Conservation (phyloP, 2,797 vertebrate species). For the Trachurus trachurus region DNA sequence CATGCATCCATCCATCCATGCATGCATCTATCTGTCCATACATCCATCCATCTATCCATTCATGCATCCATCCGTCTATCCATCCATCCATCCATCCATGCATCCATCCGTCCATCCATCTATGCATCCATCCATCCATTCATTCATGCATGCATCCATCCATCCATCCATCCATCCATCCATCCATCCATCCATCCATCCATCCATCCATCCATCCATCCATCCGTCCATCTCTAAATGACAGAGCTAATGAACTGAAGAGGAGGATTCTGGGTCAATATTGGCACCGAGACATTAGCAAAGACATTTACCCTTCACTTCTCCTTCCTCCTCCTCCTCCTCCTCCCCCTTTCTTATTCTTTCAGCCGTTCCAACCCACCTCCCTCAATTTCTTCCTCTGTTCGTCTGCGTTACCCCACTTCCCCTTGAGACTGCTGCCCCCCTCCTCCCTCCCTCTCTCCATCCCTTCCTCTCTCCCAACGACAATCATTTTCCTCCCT, state of each 20-base stretch:
- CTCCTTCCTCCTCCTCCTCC: constrained; percentile 47
- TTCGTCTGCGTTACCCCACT: constrained; percentile 1
- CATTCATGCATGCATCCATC: constrained; percentile 11
- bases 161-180: too few relatives aligned
- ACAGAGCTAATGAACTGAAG: constrained; percentile 60
- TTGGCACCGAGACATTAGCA: constrained; percentile 54
- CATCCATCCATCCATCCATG: too few relatives aligned
- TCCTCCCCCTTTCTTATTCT: constrained; percentile 30
- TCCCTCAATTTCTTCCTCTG: constrained; percentile 51
- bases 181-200: not conserved
- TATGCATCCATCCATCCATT: not conserved
- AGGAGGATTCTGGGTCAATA: constrained; percentile 57
- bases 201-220: constrained; percentile 11
- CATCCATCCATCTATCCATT: too few relatives aligned
- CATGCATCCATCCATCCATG: too few relatives aligned
- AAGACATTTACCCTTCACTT: constrained; percentile 69
- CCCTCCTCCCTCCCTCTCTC: not conserved
- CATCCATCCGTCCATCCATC: too few relatives aligned
- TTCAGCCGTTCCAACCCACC: constrained; percentile 58
- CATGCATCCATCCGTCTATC: too few relatives aligned
- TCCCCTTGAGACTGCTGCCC: constrained; percentile 28
- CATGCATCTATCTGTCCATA: too few relatives aligned
- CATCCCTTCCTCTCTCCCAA: too few relatives aligned
- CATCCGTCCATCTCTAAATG: constrained; percentile 53
- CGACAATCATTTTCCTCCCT: constrained; percentile 7